Percentiles rank a stretch among this genome's conserved stretches.
These are phyloP conservation scores for Clunio marinus DNA, from an alignment of 2,888 invertebrate genomes.

Conservation along the genomic window DNA sequence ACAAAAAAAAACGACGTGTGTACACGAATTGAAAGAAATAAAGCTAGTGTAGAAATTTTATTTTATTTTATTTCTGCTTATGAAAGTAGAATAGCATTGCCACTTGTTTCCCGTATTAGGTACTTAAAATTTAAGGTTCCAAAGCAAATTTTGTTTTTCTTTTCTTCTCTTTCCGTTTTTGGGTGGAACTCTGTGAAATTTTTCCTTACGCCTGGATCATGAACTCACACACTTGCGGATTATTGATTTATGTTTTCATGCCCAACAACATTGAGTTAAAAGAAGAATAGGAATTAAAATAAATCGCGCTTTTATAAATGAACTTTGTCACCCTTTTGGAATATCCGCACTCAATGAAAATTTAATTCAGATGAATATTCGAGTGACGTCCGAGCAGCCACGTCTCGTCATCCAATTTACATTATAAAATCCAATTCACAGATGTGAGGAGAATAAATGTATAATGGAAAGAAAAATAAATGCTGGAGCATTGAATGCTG, in stretches of 20 bases:
- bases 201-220: background rate
- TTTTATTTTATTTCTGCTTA: too few relatives aligned
- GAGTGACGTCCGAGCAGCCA: background rate
- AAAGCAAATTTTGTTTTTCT: background rate
- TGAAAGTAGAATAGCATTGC: background rate
- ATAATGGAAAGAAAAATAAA: too few relatives aligned
- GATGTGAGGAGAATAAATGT: too few relatives aligned
- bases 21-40: conserved; percentile 15
- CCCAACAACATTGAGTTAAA: background rate
- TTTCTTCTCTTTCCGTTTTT: too few relatives aligned
- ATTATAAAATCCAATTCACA: background rate
- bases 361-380: conserved; percentile 15
- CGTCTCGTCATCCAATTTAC: background rate
- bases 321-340: conserved; percentile 32
- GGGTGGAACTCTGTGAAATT: background rate
- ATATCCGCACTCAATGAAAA: conserved; percentile 9
- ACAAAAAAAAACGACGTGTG: conserved; percentile 9
- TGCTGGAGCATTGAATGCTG: conserved; percentile 3
- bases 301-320: conserved; percentile 13
- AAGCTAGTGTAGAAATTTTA: background rate
- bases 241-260: conserved; percentile 33
- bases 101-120: conserved; percentile 14
- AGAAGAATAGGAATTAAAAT: too few relatives aligned
- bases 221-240: conserved; percentile 24
- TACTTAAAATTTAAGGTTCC: too few relatives aligned